phyloP scores from a whole-genome alignment of 2,888 invertebrate genomes.

The Drosophila lacicola region DNA sequence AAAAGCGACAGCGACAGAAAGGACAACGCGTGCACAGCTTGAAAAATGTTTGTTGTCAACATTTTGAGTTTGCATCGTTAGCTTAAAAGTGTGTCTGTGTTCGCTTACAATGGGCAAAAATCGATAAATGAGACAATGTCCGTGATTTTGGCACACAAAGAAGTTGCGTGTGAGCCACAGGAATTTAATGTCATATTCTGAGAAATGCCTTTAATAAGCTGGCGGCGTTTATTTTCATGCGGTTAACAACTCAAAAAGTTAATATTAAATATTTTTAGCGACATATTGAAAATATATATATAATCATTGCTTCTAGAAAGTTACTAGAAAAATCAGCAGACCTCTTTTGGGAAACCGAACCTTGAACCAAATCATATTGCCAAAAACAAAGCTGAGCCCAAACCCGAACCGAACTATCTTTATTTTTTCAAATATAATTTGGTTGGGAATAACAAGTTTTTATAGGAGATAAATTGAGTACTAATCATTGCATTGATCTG shows the following conservation, averaged over 20 bases:
- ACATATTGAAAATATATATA: too few relatives aligned
- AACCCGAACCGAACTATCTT: too few relatives aligned
- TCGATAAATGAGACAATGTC: constrained; percentile 68
- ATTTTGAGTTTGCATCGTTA: constrained; percentile 81
- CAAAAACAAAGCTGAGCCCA: too few relatives aligned
- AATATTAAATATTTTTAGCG: not conserved
- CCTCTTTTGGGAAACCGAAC: too few relatives aligned
- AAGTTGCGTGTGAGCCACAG: constrained; percentile 25
- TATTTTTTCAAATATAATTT: too few relatives aligned
- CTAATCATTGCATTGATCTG: too few relatives aligned
- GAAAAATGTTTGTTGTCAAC: constrained; percentile 82
- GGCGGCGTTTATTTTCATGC: not conserved
- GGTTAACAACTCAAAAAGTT: not conserved
- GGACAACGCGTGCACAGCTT: constrained; percentile 74
- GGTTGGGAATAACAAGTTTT: too few relatives aligned
- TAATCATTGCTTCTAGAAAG: too few relatives aligned
- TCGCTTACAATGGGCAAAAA: constrained; percentile 66
- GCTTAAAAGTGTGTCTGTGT: constrained; percentile 67
- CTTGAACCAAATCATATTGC: too few relatives aligned
- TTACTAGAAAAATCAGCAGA: too few relatives aligned
- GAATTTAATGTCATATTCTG: constrained; percentile 21
- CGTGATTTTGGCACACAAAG: constrained; percentile 47
- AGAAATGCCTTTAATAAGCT: constrained; percentile 22
- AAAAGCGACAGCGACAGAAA: constrained; percentile 45
- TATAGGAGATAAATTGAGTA: too few relatives aligned